Evolutionary conservation across 2,888 invertebrate genomes (phyloP).

Genomic region (Parasteatoda lunata): DNA sequence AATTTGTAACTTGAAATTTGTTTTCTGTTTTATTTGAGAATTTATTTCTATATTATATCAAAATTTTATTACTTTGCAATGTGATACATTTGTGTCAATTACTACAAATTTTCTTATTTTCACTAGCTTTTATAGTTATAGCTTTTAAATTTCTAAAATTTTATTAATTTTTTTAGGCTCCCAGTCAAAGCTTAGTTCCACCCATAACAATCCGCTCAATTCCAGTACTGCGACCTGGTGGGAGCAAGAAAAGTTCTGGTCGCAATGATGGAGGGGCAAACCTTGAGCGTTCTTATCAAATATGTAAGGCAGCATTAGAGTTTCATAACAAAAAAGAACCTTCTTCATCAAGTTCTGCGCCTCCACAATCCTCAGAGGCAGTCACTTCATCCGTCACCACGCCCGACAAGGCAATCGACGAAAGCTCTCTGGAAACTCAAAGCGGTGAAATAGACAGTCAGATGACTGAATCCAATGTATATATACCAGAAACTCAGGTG

Average conservation of each 20-base stretch:
- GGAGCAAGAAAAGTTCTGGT: constrained; percentile 48
- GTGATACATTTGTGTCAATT: no score
- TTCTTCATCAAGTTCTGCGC: constrained; percentile 8
- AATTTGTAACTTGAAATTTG: no score
- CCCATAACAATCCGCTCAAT: constrained; percentile 68
- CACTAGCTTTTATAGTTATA: no score
- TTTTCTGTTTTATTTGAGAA: no score
- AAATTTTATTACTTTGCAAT: no score
- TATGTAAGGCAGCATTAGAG: constrained; percentile 85
- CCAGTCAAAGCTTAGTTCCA: constrained; percentile 65
- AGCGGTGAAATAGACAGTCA: constrained; percentile 9
- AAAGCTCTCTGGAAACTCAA: background rate
- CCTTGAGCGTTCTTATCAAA: constrained; percentile 94
- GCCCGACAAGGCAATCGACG: background rate
- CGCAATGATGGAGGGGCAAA: constrained; percentile 79
- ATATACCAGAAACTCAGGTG: constrained; percentile 38
- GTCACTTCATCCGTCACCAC: constrained; percentile 59
- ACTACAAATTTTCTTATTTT: no score
- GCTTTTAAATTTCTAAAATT: background rate
- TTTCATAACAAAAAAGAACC: constrained; percentile 84
- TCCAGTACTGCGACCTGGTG: constrained; percentile 49
- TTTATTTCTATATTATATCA: no score
- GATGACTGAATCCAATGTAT: constrained; percentile 34
- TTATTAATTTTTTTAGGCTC: constrained; percentile 27
- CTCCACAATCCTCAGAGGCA: background rate